These are phyloP conservation scores for Dipodomys merriami DNA, from an alignment of 2,113 vertebrate species.

Conservation along the genomic window DNA sequence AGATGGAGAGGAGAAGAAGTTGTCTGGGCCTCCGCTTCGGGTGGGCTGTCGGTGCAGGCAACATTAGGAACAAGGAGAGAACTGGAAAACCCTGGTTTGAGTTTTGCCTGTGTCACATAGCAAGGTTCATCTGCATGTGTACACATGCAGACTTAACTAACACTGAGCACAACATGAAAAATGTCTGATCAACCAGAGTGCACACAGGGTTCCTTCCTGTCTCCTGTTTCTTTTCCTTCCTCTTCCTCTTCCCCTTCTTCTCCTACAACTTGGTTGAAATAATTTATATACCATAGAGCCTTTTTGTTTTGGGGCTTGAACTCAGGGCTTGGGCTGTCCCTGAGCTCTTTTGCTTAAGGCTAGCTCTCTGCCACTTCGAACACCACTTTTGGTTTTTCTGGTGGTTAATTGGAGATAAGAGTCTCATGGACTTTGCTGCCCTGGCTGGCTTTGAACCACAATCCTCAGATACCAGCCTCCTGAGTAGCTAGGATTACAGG, in stretches of 20 bases:
- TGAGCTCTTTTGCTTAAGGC: too few relatives aligned
- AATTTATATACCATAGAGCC: too few relatives aligned
- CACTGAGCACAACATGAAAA: neutral
- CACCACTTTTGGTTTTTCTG: too few relatives aligned
- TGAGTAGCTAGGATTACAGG: too few relatives aligned
- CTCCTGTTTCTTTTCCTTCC: neutral
- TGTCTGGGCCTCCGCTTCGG: neutral
- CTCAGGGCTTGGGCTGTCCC: too few relatives aligned
- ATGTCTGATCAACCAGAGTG: neutral
- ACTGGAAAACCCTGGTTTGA: neutral
- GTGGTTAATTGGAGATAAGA: too few relatives aligned
- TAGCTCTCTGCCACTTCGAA: too few relatives aligned
- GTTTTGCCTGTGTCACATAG: neutral
- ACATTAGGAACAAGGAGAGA: neutral
- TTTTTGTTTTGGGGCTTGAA: too few relatives aligned
- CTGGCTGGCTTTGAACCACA: too few relatives aligned
- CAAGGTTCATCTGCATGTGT: neutral
- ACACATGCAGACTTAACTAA: neutral
- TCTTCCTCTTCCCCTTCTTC: neutral
- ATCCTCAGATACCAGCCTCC: too few relatives aligned
- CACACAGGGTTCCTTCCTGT: rapidly evolving
- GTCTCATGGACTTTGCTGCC: too few relatives aligned
- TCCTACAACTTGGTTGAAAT: neutral
- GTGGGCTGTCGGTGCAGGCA: neutral
- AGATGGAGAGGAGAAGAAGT: neutral